phyloP scores from a whole-genome alignment of 2,888 invertebrate genomes.

The Dromius quadrimaculatus region DNA sequence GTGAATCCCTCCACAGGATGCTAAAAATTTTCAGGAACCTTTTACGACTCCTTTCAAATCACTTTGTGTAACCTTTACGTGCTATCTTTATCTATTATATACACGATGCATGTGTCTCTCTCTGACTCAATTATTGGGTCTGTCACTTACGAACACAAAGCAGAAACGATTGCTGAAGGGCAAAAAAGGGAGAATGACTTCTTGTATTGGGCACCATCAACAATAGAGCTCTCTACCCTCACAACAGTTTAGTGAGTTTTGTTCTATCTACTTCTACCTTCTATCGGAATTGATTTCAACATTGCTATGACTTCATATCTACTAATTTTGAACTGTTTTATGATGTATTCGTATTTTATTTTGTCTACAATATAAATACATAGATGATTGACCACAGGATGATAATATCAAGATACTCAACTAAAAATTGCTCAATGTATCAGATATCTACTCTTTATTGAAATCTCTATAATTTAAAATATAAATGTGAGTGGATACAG shows the following conservation, averaged over 20 bases:
- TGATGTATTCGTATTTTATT: too few species aligned
- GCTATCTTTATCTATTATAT: background rate
- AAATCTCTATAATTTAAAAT: too few species aligned
- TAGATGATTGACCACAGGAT: too few species aligned
- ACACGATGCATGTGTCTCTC: constrained; percentile 52
- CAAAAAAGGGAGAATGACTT: constrained; percentile 56
- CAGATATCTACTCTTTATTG: too few species aligned
- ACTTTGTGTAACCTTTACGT: constrained; percentile 35
- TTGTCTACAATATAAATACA: too few species aligned
- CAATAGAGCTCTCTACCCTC: constrained; percentile 29
- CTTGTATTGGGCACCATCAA: constrained; percentile 49
- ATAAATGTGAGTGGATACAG: too few species aligned
- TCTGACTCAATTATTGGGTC: constrained; percentile 62
- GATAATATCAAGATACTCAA: too few species aligned
- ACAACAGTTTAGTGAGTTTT: constrained; percentile 7
- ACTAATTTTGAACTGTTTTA: too few species aligned
- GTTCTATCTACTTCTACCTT: constrained; percentile 14
- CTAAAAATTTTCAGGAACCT: constrained; percentile 38
- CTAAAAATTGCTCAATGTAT: too few species aligned
- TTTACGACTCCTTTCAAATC: constrained; percentile 37
- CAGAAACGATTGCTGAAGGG: constrained; percentile 56
- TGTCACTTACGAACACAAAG: constrained; percentile 62
- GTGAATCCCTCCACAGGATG: constrained; percentile 36
- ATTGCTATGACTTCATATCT: constrained; percentile 10
- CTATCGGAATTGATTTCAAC: constrained; percentile 27